Evolutionary conservation across 2,113 vertebrate genomes (phyloP).

Genomic region (Engystomops pustulosus): DNA sequence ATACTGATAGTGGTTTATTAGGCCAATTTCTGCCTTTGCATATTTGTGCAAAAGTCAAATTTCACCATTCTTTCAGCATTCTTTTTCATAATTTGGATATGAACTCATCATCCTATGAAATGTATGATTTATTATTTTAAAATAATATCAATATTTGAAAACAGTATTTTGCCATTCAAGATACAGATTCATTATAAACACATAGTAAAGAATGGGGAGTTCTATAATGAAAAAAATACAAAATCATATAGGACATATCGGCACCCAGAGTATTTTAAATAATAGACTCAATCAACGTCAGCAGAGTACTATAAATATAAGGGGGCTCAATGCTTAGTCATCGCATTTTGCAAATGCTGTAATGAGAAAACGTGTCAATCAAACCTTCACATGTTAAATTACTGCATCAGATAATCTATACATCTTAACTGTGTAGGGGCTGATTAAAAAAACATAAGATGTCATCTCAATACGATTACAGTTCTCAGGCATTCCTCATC

Average conservation of each 20-base stretch:
- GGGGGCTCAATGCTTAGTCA: conserved; percentile 43
- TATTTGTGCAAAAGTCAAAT: too few relatives aligned
- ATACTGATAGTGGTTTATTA: too few relatives aligned
- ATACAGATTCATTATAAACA: neutral
- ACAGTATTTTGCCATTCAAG: neutral
- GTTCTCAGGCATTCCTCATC: neutral
- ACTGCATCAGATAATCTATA: conserved; percentile 43
- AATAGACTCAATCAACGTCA: conserved; percentile 39
- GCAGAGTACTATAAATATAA: conserved; percentile 37
- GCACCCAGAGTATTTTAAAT: conserved; percentile 24
- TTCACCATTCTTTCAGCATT: too few relatives aligned
- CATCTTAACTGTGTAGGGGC: neutral
- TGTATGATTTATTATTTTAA: neutral
- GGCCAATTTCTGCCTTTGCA: too few relatives aligned
- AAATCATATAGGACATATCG: conserved; percentile 21
- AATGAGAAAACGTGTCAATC: conserved; percentile 50
- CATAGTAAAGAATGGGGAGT: neutral
- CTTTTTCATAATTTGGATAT: too few relatives aligned
- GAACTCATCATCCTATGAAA: neutral
- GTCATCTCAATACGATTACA: conserved; percentile 19
- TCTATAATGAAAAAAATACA: neutral
- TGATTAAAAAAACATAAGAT: conserved; percentile 38
- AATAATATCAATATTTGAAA: neutral
- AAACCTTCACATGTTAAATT: conserved; percentile 41
- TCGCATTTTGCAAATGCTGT: conserved; percentile 43